These are phyloP conservation scores for Prionailurus viverrinus DNA, from an alignment of 2,113 vertebrate genomes.

Conservation along the genomic window DNA sequence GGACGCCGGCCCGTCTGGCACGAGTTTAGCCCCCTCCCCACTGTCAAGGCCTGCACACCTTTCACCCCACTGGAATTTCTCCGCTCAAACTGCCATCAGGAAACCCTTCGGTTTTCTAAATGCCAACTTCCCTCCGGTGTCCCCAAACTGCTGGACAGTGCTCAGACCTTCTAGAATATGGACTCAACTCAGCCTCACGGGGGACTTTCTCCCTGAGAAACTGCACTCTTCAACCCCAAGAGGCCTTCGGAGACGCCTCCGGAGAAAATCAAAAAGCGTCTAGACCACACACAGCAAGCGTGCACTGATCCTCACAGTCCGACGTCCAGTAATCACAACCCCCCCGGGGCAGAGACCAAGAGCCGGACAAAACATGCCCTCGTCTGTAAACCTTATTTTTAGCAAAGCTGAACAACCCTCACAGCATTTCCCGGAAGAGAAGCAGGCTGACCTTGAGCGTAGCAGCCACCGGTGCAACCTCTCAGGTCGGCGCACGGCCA, in stretches of 20 bases:
- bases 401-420: background rate
- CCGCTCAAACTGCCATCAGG: accelerated
- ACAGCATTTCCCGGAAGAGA: background rate
- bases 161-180: background rate
- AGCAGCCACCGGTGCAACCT: background rate
- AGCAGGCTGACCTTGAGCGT: background rate
- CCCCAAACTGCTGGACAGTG: accelerated
- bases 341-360: background rate
- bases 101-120: background rate
- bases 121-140: background rate
- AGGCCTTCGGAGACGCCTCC: background rate
- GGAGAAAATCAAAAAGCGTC: background rate
- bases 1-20: accelerated
- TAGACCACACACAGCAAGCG: background rate
- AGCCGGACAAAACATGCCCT: background rate
- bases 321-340: background rate
- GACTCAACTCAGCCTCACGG: background rate
- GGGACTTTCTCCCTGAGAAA: background rate
- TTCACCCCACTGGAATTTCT: background rate
- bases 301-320: too few species aligned
- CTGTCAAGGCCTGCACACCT: accelerated
- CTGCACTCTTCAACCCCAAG: background rate
- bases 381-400: background rate
- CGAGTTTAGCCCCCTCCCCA: background rate
- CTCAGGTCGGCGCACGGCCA: background rate